A percentile compares a stretch with the other conserved stretches of the same genome.
Evolutionary conservation across 1,140 invertebrate genomes (phyloP).

Genomic region (Hypsibius dujardini): DNA sequence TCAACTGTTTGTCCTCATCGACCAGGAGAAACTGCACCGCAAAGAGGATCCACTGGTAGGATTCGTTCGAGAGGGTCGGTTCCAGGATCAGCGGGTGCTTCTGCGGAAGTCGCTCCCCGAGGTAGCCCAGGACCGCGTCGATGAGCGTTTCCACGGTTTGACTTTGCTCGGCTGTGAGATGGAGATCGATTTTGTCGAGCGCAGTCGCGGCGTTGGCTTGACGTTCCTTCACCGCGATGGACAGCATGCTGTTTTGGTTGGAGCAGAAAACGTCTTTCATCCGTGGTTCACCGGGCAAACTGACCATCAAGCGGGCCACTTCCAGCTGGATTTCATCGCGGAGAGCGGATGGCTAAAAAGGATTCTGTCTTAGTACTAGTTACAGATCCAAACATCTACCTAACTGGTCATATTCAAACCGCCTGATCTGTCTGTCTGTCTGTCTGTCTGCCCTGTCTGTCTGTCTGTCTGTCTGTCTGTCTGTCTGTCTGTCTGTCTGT

Average conservation of each 20-base stretch:
- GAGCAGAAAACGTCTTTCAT: background rate
- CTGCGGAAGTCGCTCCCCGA: background rate
- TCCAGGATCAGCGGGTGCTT: background rate
- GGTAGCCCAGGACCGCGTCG: background rate
- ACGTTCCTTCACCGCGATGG: background rate
- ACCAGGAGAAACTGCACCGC: constrained; percentile 10
- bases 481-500: too few species aligned
- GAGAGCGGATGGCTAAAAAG: background rate
- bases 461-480: too few species aligned
- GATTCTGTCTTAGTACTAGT: background rate
- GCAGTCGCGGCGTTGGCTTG: background rate
- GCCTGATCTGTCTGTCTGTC: background rate
- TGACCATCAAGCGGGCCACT: constrained; percentile 14
- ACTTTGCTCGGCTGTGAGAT: background rate
- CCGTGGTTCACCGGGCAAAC: background rate
- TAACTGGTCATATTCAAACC: background rate
- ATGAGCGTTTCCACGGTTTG: background rate
- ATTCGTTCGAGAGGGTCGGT: background rate
- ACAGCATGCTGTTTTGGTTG: background rate
- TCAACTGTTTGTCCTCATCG: background rate
- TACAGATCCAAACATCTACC: background rate
- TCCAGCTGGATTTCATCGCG: constrained; percentile 2
- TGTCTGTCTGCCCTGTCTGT: too few species aligned
- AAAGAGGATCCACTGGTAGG: constrained; percentile 11
- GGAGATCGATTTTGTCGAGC: background rate